A percentile compares a stretch with the other conserved stretches of the same genome.
These are phyloP conservation scores for Gyps fulvus DNA, from an alignment of 2,113 vertebrate genomes.

Conservation along the genomic window DNA sequence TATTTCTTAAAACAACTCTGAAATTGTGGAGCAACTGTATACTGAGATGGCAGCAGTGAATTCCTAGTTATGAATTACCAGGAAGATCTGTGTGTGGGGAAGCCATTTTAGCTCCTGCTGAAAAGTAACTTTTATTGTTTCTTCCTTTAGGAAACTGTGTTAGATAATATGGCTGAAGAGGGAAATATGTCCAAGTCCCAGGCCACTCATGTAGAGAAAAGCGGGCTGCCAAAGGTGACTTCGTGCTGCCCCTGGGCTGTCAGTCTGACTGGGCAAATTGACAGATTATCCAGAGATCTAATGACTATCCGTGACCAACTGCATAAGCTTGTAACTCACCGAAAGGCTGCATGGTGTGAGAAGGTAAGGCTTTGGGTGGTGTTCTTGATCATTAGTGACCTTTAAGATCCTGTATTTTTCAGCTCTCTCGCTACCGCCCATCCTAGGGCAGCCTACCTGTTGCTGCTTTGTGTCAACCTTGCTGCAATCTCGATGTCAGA, in stretches of 20 bases:
- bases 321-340: neutral
- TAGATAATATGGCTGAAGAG: constrained; percentile 25
- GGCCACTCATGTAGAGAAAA: neutral
- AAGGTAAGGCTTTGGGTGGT: constrained; percentile 43
- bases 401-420: neutral
- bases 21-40: neutral
- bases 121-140: neutral
- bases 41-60: neutral
- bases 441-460: neutral
- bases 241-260: neutral
- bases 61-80: neutral
- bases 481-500: neutral
- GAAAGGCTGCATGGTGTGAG: constrained; percentile 22
- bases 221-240: neutral
- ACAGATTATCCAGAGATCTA: constrained; percentile 27
- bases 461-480: neutral
- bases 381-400: neutral
- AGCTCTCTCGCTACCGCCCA: rapidly evolving
- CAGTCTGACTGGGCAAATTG: neutral
- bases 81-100: neutral
- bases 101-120: neutral
- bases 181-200: neutral
- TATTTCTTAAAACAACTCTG: neutral
- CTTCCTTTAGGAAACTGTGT: constrained; percentile 68
- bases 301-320: constrained; percentile 37